Evolutionary conservation across 2,113 vertebrate genomes (phyloP).

Genomic region (Sinocyclocheilus rhinocerous): DNA sequence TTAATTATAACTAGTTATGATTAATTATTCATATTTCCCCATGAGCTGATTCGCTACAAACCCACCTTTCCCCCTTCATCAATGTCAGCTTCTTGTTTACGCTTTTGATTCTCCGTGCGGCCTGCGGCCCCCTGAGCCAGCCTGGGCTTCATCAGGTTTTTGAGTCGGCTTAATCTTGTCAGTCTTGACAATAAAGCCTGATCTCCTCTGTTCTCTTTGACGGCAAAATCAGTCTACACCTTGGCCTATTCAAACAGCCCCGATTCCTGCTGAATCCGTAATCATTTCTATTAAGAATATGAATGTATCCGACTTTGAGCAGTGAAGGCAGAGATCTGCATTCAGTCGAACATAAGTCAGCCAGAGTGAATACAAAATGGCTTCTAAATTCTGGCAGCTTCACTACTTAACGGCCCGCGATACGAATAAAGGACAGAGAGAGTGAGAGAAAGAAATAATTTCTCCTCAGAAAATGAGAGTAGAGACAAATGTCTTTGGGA

Average conservation of each 20-base stretch:
- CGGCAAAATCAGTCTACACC: slow-evolving; percentile 66
- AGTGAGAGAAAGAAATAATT: slow-evolving; percentile 62
- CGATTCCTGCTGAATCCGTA: slow-evolving; percentile 68
- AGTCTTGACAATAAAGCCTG: slow-evolving; percentile 73
- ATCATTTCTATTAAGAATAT: slow-evolving; percentile 71
- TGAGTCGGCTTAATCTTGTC: slow-evolving; percentile 75
- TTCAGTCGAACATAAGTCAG: slow-evolving; percentile 68
- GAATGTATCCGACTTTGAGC: slow-evolving; percentile 68
- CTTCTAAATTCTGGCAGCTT: slow-evolving; percentile 64
- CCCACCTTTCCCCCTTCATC: slow-evolving; percentile 46
- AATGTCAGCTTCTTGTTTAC: slow-evolving; percentile 69
- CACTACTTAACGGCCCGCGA: slow-evolving; percentile 61
- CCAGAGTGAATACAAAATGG: slow-evolving; percentile 69
- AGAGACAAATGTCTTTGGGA: slow-evolving; percentile 69
- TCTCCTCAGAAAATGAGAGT: slow-evolving; percentile 65
- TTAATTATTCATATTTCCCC: no score
- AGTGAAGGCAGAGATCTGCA: slow-evolving; percentile 73
- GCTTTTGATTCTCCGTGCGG: slow-evolving; percentile 62
- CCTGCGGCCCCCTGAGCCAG: slow-evolving; percentile 59
- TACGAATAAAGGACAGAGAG: slow-evolving; percentile 60
- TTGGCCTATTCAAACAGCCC: slow-evolving; percentile 68
- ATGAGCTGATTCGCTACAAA: no score
- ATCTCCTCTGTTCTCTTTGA: slow-evolving; percentile 74
- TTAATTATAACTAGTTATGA: no score
- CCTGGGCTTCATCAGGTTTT: slow-evolving; percentile 71